Evolutionary conservation across 2,797 vertebrate species (phyloP), one percentile per base, ranked within the genome.

Genomic region (Hephaestus fuliginosus): DNA sequence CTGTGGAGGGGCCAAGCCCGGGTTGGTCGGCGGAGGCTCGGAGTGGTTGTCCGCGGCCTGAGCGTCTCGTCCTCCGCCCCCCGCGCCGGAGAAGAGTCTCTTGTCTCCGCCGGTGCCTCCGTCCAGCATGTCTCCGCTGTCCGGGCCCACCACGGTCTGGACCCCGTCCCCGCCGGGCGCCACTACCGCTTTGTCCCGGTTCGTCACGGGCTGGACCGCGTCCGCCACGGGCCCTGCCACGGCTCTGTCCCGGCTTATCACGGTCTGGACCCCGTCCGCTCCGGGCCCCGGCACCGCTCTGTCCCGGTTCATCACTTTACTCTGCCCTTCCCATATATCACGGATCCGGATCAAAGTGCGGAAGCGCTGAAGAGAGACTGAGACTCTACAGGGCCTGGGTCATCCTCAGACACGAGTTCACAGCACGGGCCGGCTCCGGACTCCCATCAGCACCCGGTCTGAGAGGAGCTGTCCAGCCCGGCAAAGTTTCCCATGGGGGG

Each of bases 241-340:
- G 81, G 89, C 90, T 94, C 96, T 95, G 90, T 96, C 96, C 92
- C 96, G 95, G 87, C 94, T 97, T 90, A 97, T 96, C 88, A 74
- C 85, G 28, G 93, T 91, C 90, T 96, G 92, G 76, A 86, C 74
- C 68, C 74, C 90, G 53, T 94, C 92, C 25, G 78, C 56, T 56
- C 82, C 91, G 70, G 88, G 83, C 87, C 96, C 96, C 82, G 95
- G 92, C 89, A 88, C 95, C 89, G 92, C 91, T 95, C 96, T 95
- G 92, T 97, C 97, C 94, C 96, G 95, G 91, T 96, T 97, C 98
- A 98, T 98, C 91, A 67, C 83, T 70, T 91, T 61, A 91, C 73
- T 96, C 89, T 76, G 76, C 80, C 76, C 73, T 63, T 89, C 83
- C 92, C 93, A 94, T 94, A 82, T 49, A 88, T 51, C 20, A 53